phyloP scores from a whole-genome alignment of 2,888 invertebrate genomes.

The Pristionchus exspectatus region DNA sequence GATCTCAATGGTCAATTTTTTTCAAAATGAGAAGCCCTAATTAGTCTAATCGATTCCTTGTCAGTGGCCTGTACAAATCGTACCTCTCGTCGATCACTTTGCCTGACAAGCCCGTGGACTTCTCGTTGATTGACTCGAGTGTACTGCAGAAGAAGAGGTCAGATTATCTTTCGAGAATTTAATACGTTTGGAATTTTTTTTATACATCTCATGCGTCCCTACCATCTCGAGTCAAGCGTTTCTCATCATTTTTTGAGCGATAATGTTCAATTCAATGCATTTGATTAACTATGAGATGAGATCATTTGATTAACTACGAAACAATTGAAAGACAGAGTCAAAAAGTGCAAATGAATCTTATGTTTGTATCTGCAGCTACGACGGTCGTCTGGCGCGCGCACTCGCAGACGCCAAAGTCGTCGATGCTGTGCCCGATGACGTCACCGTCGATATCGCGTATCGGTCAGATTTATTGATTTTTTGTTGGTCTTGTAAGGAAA shows the following conservation, averaged over 20 bases:
- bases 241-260: no score
- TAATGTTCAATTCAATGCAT: no score
- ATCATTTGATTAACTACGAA: no score
- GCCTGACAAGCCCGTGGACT: conserved; percentile 86
- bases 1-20: no score
- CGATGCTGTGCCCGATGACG: not conserved
- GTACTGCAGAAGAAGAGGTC: conserved; percentile 87
- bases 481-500: no score
- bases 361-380: not conserved
- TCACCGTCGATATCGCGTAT: not conserved
- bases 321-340: no score
- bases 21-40: no score
- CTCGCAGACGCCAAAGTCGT: conserved; percentile 13
- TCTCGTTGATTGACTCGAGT: conserved; percentile 90
- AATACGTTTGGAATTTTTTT: no score
- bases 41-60: not conserved
- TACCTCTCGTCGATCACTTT: conserved; percentile 71
- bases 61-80: conserved; percentile 74
- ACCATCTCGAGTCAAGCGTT: no score
- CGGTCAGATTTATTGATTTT: not conserved
- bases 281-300: no score
- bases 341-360: no score
- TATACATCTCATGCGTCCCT: no score
- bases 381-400: not conserved
- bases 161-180: not conserved